Evolutionary conservation across 2,797 vertebrate genomes (phyloP).

Genomic region (Zenarchopterus dispar): DNA sequence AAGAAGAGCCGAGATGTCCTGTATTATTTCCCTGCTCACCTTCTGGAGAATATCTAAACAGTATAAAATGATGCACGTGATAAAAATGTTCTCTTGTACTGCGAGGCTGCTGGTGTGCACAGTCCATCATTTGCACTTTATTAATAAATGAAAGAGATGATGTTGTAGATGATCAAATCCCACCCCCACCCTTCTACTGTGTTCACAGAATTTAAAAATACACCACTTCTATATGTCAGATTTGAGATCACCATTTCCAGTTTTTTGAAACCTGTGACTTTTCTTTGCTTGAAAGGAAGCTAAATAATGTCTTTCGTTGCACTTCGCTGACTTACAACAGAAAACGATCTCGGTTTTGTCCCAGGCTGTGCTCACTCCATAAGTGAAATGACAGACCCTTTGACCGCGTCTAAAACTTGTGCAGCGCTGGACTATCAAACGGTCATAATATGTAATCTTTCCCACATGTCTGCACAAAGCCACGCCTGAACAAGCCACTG

Average conservation of each 20-base stretch:
- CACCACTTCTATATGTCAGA: neutral
- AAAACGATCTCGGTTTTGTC: neutral
- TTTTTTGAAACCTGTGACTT: neutral
- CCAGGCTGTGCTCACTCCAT: neutral
- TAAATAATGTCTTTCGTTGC: neutral
- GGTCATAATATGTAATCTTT: neutral
- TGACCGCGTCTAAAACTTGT: neutral
- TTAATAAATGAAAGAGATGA: slow-evolving; percentile 50
- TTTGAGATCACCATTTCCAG: neutral
- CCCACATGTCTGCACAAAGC: neutral
- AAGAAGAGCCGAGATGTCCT: too few relatives aligned
- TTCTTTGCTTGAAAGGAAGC: neutral
- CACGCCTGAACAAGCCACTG: neutral
- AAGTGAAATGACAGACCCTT: neutral
- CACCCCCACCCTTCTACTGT: slow-evolving; percentile 3
- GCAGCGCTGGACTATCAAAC: too few relatives aligned
- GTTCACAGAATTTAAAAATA: neutral
- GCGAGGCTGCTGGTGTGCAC: slow-evolving; percentile 24
- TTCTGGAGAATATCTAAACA: too few relatives aligned
- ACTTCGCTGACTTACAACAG: neutral
- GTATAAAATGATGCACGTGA: too few relatives aligned
- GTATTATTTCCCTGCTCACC: too few relatives aligned
- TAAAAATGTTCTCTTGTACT: slow-evolving; percentile 26
- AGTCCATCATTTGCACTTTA: slow-evolving; percentile 41
- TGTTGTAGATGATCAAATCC: slow-evolving; percentile 18